Percentiles rank a stretch among this genome's conserved stretches.
Conservation (phyloP, 2,797 vertebrate genomes). For the Balearica regulorum region DNA sequence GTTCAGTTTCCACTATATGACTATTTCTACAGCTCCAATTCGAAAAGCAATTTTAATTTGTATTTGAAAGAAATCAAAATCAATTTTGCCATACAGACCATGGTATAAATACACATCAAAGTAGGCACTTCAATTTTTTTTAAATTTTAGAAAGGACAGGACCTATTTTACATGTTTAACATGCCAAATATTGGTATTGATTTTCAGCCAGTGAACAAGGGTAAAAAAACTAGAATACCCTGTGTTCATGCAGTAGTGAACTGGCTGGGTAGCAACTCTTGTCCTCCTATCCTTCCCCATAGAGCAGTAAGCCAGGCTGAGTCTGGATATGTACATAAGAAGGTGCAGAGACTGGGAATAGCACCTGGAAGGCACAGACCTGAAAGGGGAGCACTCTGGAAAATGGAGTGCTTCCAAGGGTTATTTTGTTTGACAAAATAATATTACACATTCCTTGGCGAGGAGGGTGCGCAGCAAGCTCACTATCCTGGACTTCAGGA, state of each 20-base stretch:
- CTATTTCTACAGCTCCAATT: neutral
- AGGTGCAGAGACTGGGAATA: neutral
- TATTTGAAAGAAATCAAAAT: neutral
- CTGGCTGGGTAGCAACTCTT: neutral
- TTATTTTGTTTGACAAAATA: neutral
- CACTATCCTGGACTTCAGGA: too few relatives aligned
- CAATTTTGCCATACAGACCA: neutral
- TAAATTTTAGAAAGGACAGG: neutral
- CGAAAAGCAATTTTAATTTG: neutral
- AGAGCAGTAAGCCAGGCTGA: neutral
- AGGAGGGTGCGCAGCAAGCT: too few relatives aligned
- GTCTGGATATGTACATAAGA: rapidly evolving
- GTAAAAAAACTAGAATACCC: neutral
- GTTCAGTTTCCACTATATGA: neutral
- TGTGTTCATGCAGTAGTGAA: neutral
- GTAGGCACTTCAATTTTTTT: neutral
- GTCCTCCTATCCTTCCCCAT: neutral
- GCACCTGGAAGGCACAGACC: neutral
- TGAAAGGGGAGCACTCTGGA: neutral
- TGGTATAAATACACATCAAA: neutral
- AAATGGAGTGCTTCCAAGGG: neutral
- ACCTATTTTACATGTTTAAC: neutral
- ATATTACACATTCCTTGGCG: neutral
- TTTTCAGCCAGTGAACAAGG: neutral
- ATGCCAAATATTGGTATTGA: neutral